These are phyloP conservation scores for Lemur catta DNA, from an alignment of 2,797 vertebrate genomes.

Conservation along the genomic window DNA sequence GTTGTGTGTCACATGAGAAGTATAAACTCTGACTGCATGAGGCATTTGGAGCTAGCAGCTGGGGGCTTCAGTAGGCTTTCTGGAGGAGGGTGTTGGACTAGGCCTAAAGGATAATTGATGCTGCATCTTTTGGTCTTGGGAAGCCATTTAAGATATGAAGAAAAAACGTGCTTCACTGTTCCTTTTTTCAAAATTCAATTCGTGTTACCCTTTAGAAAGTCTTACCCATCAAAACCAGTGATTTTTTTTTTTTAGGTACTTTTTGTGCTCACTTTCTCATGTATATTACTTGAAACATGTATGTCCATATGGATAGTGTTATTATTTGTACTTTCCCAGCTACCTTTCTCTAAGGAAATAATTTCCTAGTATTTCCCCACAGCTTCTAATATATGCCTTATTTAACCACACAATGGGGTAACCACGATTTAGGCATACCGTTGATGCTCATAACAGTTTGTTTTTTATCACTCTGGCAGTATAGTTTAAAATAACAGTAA, in stretches of 20 bases:
- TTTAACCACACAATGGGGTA: neutral
- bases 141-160: neutral
- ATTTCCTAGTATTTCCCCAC: neutral
- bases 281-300: neutral
- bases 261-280: neutral
- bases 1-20: neutral
- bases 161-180: neutral
- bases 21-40: neutral
- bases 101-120: neutral
- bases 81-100: neutral
- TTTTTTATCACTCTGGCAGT: neutral
- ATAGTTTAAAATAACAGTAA: neutral
- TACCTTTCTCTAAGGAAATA: conserved; percentile 6
- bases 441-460: neutral
- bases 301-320: neutral
- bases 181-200: conserved; percentile 16
- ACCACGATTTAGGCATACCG: neutral
- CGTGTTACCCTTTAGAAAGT: neutral
- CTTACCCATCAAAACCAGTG: neutral
- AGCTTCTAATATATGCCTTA: neutral
- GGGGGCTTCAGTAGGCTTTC: neutral
- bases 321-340: neutral
- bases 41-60: neutral
- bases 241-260: neutral
- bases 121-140: neutral